A percentile compares a stretch with the other conserved stretches of the same genome.
Conservation (phyloP, 2,888 invertebrate genomes). For the Bellardia bayeri region DNA sequence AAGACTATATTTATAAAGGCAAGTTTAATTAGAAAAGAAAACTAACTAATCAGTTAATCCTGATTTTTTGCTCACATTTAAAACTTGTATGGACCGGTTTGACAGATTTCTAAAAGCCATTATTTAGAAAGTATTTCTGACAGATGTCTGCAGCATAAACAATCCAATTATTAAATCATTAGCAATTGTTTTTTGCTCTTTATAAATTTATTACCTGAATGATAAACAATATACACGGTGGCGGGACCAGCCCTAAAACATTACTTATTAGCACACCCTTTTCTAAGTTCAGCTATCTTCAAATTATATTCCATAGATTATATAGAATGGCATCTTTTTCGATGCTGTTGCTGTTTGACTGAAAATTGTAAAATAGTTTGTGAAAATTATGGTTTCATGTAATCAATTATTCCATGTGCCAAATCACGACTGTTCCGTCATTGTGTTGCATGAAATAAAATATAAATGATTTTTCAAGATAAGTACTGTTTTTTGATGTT, state of each 20-base stretch:
- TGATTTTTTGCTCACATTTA: too few species aligned
- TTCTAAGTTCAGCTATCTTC: not conserved
- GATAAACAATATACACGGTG: too few species aligned
- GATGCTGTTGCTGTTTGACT: not conserved
- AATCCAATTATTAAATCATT: too few species aligned
- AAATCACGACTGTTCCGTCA: constrained; percentile 61
- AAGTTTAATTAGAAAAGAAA: too few species aligned
- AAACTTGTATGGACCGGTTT: too few species aligned
- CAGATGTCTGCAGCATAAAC: too few species aligned
- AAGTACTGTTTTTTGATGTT: not conserved
- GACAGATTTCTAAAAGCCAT: too few species aligned
- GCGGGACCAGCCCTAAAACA: not conserved
- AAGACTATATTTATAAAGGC: too few species aligned
- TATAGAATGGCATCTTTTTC: constrained; percentile 9
- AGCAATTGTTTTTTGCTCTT: too few species aligned
- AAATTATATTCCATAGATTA: constrained; percentile 29
- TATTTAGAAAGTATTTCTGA: too few species aligned
- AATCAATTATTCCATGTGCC: constrained; percentile 67
- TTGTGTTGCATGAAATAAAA: constrained; percentile 27
- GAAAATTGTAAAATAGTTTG: constrained; percentile 28
- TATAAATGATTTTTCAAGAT: constrained; percentile 7
- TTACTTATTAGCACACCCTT: constrained; percentile 28
- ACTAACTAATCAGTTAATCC: too few species aligned
- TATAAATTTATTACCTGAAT: too few species aligned
- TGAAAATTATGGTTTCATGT: constrained; percentile 53